Evolutionary conservation across 2,888 invertebrate species (phyloP), one percentile per base, ranked within the genome.

Genomic region (Frankliniella fusca): DNA sequence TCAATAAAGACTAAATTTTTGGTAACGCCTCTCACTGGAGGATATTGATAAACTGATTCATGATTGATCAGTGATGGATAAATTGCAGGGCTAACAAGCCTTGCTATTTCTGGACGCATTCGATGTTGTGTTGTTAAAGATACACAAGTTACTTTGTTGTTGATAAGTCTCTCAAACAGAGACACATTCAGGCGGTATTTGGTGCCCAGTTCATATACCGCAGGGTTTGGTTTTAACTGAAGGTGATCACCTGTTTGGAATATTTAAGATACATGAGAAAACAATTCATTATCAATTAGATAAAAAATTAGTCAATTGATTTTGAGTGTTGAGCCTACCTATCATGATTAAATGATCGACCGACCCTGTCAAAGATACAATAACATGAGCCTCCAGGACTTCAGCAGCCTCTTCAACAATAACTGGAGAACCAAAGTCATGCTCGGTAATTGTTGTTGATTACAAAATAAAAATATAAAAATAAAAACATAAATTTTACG

Each of bases 331-430:
- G 18, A 23, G 85, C 87, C 88, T 87, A 90, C 95, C 96, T 84
- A 97, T 95, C 23, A 97, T 90, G 86, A 97, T 94, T 0, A 96
- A 90, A 87, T 97, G 97, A 86, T 96, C 89, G 84, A 95, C 94
- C 81, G 91, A 88, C 48, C 90, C 87, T 0, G 94, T 94, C 27
- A 97, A 88, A 0, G 95, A 92, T 0, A 94, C 93, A 0, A 96
- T 89, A n/a, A 96, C 92, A 86, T 97, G 97, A 0, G 94, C 91
- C 87, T 97, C 97, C 61, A 96, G 88, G 0, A 96, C 94, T 89
- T 97, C 96, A 0, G 95, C 96, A 0, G 96, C 96, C 89, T 97
- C 97, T 87, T 97, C 97, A 0, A 97, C 93, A 23, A 95, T 91
- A 0, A 94, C 93, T 93, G 87, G 65, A 88, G 88, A 82, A 82